These are phyloP conservation scores for Bombus waltoni DNA, from an alignment of 1,140 invertebrate species.

Conservation along the genomic window DNA sequence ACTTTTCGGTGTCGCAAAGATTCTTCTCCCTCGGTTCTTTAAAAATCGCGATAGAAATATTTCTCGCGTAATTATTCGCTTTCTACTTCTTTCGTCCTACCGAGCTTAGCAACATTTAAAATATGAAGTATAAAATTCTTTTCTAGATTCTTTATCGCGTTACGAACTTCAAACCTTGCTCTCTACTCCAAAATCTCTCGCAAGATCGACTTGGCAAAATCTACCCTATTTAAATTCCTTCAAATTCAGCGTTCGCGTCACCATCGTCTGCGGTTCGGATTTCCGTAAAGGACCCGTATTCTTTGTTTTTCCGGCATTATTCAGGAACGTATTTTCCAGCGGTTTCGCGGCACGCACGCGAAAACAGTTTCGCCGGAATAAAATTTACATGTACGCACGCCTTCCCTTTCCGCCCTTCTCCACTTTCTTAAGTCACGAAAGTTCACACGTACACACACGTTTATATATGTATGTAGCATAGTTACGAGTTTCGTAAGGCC, in stretches of 20 bases:
- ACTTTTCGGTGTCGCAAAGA: too few relatives aligned
- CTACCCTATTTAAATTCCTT: not conserved
- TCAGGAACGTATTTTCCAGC: constrained; percentile 22
- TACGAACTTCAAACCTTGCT: too few relatives aligned
- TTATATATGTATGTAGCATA: not conserved
- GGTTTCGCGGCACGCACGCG: not conserved
- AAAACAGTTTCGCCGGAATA: not conserved
- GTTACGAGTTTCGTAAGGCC: not conserved
- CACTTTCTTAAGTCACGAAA: not conserved
- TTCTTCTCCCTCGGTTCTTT: too few relatives aligned
- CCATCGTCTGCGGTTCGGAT: not conserved
- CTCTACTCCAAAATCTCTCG: not conserved
- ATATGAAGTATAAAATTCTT: too few relatives aligned
- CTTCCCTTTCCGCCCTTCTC: not conserved
- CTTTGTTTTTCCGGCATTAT: not conserved
- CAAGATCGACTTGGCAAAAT: not conserved
- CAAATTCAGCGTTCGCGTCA: not conserved
- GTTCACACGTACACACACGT: not conserved
- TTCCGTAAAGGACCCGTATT: not conserved
- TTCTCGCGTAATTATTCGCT: too few relatives aligned
- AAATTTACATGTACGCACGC: constrained; percentile 19
- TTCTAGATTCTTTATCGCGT: too few relatives aligned
- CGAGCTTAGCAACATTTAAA: too few relatives aligned
- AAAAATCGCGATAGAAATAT: too few relatives aligned
- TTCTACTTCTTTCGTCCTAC: too few relatives aligned